These are phyloP conservation scores for Bugulina stolonifera DNA, from an alignment of 2,888 invertebrate genomes.

Conservation along the genomic window DNA sequence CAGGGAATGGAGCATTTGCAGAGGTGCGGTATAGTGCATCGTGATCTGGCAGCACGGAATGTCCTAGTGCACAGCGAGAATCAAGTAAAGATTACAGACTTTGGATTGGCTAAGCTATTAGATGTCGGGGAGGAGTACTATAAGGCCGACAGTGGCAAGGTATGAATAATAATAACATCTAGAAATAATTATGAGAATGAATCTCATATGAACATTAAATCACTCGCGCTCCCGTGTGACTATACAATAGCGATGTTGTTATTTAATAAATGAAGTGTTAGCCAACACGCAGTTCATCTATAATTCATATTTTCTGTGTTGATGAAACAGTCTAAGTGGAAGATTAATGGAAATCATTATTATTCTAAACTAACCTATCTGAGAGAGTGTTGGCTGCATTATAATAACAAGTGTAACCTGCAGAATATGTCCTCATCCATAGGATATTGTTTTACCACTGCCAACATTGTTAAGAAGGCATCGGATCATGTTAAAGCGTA, in stretches of 20 bases:
- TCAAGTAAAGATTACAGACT: slow-evolving; percentile 93
- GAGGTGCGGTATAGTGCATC: slow-evolving; percentile 85
- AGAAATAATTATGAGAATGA: no score
- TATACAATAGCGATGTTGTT: no score
- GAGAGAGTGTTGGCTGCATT: no score
- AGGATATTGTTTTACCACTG: no score
- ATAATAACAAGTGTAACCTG: no score
- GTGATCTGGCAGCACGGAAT: slow-evolving; percentile 93
- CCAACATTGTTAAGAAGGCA: no score
- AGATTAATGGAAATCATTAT: neutral
- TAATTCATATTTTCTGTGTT: neutral
- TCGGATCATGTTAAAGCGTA: no score
- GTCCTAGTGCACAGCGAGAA: slow-evolving; percentile 89
- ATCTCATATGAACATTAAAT: no score
- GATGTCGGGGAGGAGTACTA: slow-evolving; percentile 92
- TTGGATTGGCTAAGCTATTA: slow-evolving; percentile 90
- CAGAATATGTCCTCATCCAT: no score
- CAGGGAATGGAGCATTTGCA: slow-evolving; percentile 88
- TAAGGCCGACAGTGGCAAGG: slow-evolving; percentile 87
- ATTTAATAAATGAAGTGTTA: neutral
- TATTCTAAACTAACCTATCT: no score
- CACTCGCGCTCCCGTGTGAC: no score
- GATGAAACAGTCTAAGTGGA: neutral
- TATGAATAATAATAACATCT: no score
- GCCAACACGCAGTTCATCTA: neutral